Evolutionary conservation across 2,888 invertebrate genomes (phyloP), one percentile per base, ranked within the genome.

Genomic region (Mellilla xanthometata): DNA sequence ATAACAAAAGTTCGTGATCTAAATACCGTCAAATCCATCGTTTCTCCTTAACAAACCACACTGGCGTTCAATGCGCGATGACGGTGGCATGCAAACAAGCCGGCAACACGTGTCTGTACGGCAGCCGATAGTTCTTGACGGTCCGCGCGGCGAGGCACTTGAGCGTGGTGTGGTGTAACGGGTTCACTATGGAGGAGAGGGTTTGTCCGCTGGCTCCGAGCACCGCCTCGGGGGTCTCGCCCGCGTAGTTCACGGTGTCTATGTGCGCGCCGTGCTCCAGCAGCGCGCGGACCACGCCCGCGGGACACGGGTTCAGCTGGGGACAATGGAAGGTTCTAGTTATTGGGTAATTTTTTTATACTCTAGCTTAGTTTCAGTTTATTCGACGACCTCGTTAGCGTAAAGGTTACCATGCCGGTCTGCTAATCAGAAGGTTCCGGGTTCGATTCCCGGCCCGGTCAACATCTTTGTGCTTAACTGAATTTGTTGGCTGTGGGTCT

Each of bases 121-220:
- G 92, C 44, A 94, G 92, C 58, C 91, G 86, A 76, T 94, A 93
- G 76, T 93, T 92, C 72, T 93, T 93, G 42, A 98, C 94, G 2
- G 94, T 93, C 56, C 94, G 91, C 7, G 98, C 97, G 8, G 97
- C 96, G 47, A 97, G 91, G 77, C 98, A 98, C 68, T 95, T 94
- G 58, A 98, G 92, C 48, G 94, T 93, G 31, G 95, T 94, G 78
- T 95, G 95, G 55, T 93, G 93, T 33, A 96, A 89, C 4, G 95
- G 94, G 81, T 95, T 95, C 30, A 95, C 92, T 54, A 94, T 90
- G 61, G 94, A 86, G 55, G 92, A 91, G 39, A 94, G 86, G 53
- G 85, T 87, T 66, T 94, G 94, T 39, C 91, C 91, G 32, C 67
- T 58, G 31, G 83, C 72, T 38, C 91, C 90, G 41, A 95, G 84